Evolutionary conservation across 2,797 vertebrate genomes (phyloP).

Genomic region (Knipowitschia caucasica): DNA sequence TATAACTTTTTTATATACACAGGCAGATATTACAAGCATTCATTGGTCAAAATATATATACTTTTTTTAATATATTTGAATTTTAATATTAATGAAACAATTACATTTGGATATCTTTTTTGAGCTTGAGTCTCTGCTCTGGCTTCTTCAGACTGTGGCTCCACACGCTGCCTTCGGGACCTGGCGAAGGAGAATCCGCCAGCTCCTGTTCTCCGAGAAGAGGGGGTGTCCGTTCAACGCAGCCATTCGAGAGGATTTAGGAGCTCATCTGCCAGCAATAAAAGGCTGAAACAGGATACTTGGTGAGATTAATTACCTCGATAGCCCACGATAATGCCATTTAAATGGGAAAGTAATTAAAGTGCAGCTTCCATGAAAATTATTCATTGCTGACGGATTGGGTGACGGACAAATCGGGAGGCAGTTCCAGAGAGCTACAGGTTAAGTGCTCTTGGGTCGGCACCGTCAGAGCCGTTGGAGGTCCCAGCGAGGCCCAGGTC

Average conservation of each 20-base stretch:
- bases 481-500: constrained; percentile 66
- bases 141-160: constrained; percentile 63
- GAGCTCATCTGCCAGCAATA: constrained; percentile 92
- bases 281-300: constrained; percentile 98
- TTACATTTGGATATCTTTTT: too few relatives aligned
- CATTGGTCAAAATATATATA: too few relatives aligned
- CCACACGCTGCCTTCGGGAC: constrained; percentile 39
- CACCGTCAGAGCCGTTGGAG: constrained; percentile 80
- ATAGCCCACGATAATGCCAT: constrained; percentile 96
- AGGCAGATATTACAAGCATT: too few relatives aligned
- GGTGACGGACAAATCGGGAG: constrained; percentile 96
- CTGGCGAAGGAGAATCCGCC: constrained; percentile 53
- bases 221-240: constrained; percentile 83
- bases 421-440: constrained; percentile 89
- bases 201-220: constrained; percentile 68
- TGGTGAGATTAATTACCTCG: constrained; percentile 98
- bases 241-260: constrained; percentile 89
- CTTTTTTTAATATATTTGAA: too few relatives aligned
- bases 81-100: too few relatives aligned
- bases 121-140: too few relatives aligned
- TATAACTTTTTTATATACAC: too few relatives aligned
- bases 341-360: constrained; percentile 99
- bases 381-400: constrained; percentile 99
- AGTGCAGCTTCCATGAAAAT: constrained; percentile 99
- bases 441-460: constrained; percentile 87